These are phyloP conservation scores for Drosophila cognata DNA, from an alignment of 2,888 invertebrate species.

Conservation along the genomic window DNA sequence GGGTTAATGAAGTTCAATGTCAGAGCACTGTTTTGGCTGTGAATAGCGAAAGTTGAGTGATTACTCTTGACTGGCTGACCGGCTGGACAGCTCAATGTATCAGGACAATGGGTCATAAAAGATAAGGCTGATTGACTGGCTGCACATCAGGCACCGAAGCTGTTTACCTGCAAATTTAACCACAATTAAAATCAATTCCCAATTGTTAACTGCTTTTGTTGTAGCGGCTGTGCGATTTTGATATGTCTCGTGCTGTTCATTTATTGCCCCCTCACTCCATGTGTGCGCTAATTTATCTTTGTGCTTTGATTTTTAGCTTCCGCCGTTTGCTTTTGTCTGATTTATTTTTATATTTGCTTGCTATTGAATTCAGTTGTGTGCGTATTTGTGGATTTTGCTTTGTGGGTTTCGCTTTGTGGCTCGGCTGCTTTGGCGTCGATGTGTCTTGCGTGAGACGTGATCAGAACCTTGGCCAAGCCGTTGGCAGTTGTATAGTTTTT, in stretches of 20 bases:
- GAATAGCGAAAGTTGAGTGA: slow-evolving; percentile 47
- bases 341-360: slow-evolving; percentile 35
- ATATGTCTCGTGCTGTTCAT: slow-evolving; percentile 16
- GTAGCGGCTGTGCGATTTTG: neutral
- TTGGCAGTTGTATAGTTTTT: slow-evolving; percentile 18
- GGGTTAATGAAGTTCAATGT: slow-evolving; percentile 65
- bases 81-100: slow-evolving; percentile 25
- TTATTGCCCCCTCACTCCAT: slow-evolving; percentile 23
- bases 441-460: slow-evolving; percentile 56
- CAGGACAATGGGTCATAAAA: slow-evolving; percentile 8
- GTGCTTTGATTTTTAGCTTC: slow-evolving; percentile 36
- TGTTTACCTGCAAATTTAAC: neutral
- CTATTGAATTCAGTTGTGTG: slow-evolving; percentile 5
- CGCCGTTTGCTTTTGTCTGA: slow-evolving; percentile 37
- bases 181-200: neutral
- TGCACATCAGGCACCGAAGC: neutral
- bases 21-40: slow-evolving; percentile 21
- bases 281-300: slow-evolving; percentile 34
- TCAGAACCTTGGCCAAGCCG: slow-evolving; percentile 52
- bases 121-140: slow-evolving; percentile 13
- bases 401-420: slow-evolving; percentile 14
- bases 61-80: neutral
- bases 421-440: slow-evolving; percentile 49
- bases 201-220: neutral
- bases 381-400: slow-evolving; percentile 19